Evolutionary conservation across 1,140 invertebrate species (phyloP).

Genomic region (Pseudachorutes palmiensis): DNA sequence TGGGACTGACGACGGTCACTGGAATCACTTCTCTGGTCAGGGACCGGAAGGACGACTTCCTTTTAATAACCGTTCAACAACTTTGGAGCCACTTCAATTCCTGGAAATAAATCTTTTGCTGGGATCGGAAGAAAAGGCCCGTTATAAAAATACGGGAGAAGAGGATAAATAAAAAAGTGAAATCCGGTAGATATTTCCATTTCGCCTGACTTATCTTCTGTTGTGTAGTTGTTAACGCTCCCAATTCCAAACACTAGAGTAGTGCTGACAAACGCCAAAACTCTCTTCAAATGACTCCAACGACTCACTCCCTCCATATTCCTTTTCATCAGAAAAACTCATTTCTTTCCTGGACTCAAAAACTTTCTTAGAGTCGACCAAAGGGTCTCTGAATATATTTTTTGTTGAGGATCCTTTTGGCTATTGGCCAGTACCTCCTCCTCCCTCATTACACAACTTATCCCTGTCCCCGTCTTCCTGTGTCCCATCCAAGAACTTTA

Average conservation of each 20-base stretch:
- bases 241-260: too few species aligned
- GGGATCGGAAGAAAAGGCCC: background rate
- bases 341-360: background rate
- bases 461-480: background rate
- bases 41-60: too few species aligned
- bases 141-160: background rate
- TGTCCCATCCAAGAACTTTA: too few species aligned
- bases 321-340: background rate
- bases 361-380: too few species aligned
- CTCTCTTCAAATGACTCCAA: background rate
- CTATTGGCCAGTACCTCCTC: background rate
- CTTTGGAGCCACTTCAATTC: too few species aligned
- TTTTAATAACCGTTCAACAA: too few species aligned
- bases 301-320: background rate
- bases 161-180: background rate
- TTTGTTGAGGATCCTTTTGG: background rate
- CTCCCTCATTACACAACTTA: constrained; percentile 1
- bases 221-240: too few species aligned
- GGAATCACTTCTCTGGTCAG: too few species aligned
- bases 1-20: too few species aligned
- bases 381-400: too few species aligned
- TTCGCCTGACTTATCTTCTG: background rate
- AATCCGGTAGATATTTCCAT: background rate
- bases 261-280: too few species aligned
- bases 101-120: background rate